Evolutionary conservation across 2,113 vertebrate species (phyloP), one percentile per base, ranked within the genome.

Genomic region (Zosterops borbonicus): DNA sequence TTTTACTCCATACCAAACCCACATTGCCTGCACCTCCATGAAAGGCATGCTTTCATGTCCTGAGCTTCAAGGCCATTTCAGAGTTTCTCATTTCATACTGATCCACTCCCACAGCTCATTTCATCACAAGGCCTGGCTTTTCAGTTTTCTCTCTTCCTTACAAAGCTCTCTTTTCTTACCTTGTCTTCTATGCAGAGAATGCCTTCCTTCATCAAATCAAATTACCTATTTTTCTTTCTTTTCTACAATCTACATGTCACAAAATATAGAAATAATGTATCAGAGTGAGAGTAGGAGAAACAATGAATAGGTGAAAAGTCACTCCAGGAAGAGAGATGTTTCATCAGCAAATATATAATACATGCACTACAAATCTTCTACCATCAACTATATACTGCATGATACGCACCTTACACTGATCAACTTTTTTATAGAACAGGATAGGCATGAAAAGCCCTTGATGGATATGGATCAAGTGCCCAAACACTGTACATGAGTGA

Each of bases 61-160:
- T 60, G 52, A 90, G 59, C 63, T 95, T 76, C 47, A 37, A 93
- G 75, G 39, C 71, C 76, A 86, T 96, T 94, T 91, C 75, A 90
- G 89, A 53, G 22, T 74, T 73, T 86, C 39, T 79, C 31, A 28
- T 92, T 92, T 87, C 79, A 85, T 88, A 90, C 4, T 49, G 83
- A 92, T 60, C 27, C 1, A 1, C 31, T 83, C 59, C 52, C 47
- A 85, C 63, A 73, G 44, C 39, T 86, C 42, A 59, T 52, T 83
- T 86, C 35, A 83, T 55, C 82, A 76, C 46, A 92, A 64, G 64
- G 56, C 63, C 47, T 80, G 47, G 39, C 35, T 96, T 94, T 92
- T 83, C 60, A 78, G 73, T 56, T 37, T 64, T 68, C 60, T 81
- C 35, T 67, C 50, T 74, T 90, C 17, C 60, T 80, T 70, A 60